Conservation (phyloP, 2,113 vertebrate species). For the Vidua macroura region DNA sequence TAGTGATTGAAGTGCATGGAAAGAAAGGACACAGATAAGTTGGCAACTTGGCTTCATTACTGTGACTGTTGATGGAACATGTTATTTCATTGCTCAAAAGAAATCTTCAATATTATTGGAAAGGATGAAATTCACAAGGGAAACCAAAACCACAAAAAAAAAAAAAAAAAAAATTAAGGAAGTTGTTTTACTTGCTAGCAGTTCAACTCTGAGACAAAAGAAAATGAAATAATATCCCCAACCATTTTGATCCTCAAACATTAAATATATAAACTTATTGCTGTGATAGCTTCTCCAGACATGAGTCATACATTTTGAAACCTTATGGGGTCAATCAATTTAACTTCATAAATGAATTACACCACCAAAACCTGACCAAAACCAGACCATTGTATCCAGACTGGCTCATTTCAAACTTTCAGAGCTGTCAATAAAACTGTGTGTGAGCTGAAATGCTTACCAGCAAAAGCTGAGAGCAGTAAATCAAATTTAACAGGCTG, state of each 20-base stretch:
- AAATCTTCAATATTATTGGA: not conserved
- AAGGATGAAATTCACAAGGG: not conserved
- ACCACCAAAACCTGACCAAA: constrained; percentile 49
- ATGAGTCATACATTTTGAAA: constrained; percentile 59
- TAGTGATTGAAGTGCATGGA: not conserved
- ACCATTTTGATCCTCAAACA: not conserved
- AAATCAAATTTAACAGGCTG: constrained; percentile 48
- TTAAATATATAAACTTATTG: constrained; percentile 22
- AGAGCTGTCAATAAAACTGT: constrained; percentile 29
- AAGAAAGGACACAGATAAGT: not conserved
- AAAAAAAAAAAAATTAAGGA: not conserved
- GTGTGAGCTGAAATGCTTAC: constrained; percentile 34
- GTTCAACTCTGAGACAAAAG: constrained; percentile 29
- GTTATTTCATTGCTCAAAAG: constrained; percentile 25
- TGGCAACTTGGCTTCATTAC: not conserved
- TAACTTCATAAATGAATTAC: constrained; percentile 38
- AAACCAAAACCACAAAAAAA: not conserved
- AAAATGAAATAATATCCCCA: constrained; percentile 36
- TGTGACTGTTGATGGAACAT: constrained; percentile 25
- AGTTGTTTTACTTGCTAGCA: not conserved
- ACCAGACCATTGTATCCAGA: constrained; percentile 19
- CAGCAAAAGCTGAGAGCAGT: constrained; percentile 43
- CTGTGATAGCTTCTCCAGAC: constrained; percentile 43
- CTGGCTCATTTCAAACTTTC: constrained; percentile 21
- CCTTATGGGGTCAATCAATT: constrained; percentile 31